These are phyloP conservation scores for Brachyptera risi DNA, from an alignment of 2,888 invertebrate genomes.

Conservation along the genomic window DNA sequence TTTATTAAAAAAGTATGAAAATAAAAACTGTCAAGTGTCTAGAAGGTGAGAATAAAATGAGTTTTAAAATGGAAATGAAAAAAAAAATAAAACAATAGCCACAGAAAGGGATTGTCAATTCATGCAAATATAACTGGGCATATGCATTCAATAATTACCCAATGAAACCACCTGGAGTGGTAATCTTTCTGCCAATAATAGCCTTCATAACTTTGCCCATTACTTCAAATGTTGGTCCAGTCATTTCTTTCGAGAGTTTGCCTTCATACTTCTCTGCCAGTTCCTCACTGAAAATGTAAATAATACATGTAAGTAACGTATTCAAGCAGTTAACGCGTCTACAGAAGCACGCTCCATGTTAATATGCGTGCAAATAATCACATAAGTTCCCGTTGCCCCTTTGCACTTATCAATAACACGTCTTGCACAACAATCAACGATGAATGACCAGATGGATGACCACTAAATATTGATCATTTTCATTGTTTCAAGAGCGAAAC, in stretches of 20 bases:
- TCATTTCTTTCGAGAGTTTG: slow-evolving; percentile 83
- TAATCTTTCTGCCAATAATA: slow-evolving; percentile 89
- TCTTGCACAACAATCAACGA: too few species aligned
- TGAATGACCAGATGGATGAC: too few species aligned
- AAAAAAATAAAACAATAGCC: not conserved
- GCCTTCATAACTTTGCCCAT: slow-evolving; percentile 96
- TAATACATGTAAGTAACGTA: not conserved
- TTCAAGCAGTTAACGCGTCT: not conserved
- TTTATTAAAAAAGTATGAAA: too few species aligned
- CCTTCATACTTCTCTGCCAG: slow-evolving; percentile 90
- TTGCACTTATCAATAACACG: too few species aligned
- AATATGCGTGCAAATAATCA: not conserved
- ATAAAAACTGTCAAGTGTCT: too few species aligned
- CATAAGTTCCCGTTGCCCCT: too few species aligned
- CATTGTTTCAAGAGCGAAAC: too few species aligned
- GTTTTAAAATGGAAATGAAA: too few species aligned
- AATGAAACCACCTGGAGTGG: slow-evolving; percentile 87
- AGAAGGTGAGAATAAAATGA: too few species aligned
- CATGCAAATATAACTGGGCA: not conserved
- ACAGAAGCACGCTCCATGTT: not conserved
- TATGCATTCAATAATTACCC: slow-evolving; percentile 58
- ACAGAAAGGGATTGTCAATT: not conserved
- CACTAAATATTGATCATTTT: too few species aligned
- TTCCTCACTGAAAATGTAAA: slow-evolving; percentile 65
- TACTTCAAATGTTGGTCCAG: slow-evolving; percentile 92